Conservation (phyloP, 2,113 vertebrate genomes). For the Rynchops niger region DNA sequence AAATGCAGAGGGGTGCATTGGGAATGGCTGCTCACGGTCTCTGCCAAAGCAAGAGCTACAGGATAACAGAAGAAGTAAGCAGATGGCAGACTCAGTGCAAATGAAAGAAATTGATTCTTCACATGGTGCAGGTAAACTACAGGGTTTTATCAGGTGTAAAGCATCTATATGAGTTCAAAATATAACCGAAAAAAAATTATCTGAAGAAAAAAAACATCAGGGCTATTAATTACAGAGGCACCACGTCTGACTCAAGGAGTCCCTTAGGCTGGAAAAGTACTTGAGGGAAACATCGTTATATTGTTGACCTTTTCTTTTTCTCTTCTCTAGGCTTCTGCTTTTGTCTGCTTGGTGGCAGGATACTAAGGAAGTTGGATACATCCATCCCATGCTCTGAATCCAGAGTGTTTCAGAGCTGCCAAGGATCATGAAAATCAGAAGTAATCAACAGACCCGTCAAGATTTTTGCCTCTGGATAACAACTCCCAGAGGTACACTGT, state of each 20-base stretch:
- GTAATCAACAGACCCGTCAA: not conserved
- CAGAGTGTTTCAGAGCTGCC: not conserved
- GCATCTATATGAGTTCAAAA: not conserved
- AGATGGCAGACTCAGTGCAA: not conserved
- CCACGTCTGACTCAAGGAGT: not conserved
- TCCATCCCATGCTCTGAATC: not conserved
- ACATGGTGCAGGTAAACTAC: not conserved
- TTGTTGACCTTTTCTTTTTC: slow-evolving; percentile 28
- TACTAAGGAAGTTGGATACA: not conserved
- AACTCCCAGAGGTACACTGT: not conserved
- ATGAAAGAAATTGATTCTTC: not conserved
- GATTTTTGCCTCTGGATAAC: not conserved
- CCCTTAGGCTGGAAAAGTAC: not conserved
- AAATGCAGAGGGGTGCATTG: not conserved
- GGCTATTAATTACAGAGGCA: not conserved
- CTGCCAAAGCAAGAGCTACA: not conserved
- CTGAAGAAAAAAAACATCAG: not conserved
- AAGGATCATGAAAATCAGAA: not conserved
- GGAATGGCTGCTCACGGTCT: not conserved
- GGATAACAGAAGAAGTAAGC: not conserved
- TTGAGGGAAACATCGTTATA: not conserved
- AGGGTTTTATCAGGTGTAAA: not conserved
- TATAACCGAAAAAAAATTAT: not conserved
- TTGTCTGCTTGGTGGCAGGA: not conserved
- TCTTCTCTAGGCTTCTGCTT: not conserved